phyloP scores from a whole-genome alignment of 1,140 invertebrate species.

The Polypedilum vanderplanki region DNA sequence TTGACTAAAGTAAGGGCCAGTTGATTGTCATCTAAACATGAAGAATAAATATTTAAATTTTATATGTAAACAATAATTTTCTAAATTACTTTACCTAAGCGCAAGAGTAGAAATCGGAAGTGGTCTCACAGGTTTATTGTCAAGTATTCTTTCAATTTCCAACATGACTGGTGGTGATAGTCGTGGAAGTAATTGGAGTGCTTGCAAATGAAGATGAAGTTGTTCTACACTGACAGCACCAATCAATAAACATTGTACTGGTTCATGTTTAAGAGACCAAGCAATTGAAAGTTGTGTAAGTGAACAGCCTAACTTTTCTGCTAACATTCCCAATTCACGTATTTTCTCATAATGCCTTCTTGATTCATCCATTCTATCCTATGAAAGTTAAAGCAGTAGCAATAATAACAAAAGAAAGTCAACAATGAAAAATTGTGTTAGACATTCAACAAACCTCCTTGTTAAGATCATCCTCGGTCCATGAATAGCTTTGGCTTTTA shows the following conservation, averaged over 20 bases:
- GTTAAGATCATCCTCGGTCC: constrained; percentile 75
- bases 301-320: constrained; percentile 81
- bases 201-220: constrained; percentile 52
- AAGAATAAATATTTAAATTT: background rate
- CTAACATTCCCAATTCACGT: constrained; percentile 67
- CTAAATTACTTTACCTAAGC: background rate
- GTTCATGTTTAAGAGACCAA: constrained; percentile 95
- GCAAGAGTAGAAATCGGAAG: constrained; percentile 76
- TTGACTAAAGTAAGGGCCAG: constrained; percentile 31
- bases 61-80: background rate
- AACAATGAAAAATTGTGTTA: constrained; percentile 30
- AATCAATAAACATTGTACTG: constrained; percentile 88
- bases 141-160: constrained; percentile 85
- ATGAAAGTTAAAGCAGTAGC: constrained; percentile 35
- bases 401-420: background rate
- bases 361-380: constrained; percentile 54
- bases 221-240: constrained; percentile 89
- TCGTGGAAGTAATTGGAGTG: constrained; percentile 76
- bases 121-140: constrained; percentile 85
- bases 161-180: constrained; percentile 76
- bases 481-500: constrained; percentile 57
- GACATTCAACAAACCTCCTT: constrained; percentile 44
- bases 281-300: constrained; percentile 88
- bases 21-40: constrained; percentile 7
- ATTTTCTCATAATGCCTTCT: constrained; percentile 67